A percentile compares a stretch with the other conserved stretches of the same genome.
phyloP scores from a whole-genome alignment of 2,888 invertebrate species.

The Agrochola lychnidis region DNA sequence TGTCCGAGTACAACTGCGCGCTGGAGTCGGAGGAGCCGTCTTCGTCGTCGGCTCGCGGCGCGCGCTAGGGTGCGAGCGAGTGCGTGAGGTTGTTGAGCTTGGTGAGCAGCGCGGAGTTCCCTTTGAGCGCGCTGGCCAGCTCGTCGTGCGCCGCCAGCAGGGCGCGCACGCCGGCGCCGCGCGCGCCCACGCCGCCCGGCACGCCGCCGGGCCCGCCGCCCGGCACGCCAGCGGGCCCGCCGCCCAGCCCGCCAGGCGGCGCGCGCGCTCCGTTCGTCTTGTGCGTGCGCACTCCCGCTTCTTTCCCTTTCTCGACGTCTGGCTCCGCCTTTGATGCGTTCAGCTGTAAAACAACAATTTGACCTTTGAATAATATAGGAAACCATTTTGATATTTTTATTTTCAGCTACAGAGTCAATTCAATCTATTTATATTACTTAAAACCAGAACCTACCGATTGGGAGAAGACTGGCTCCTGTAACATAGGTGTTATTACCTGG shows the following conservation, averaged over 20 bases:
- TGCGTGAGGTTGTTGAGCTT: slow-evolving; percentile 47
- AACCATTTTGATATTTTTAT: not conserved
- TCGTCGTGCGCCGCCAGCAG: slow-evolving; percentile 81
- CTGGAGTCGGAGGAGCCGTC: not conserved
- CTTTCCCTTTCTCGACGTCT: slow-evolving; percentile 1
- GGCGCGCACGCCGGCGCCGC: slow-evolving; percentile 79
- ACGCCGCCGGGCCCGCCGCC: slow-evolving; percentile 71
- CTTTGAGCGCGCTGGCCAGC: slow-evolving; percentile 64
- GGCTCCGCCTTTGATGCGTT: slow-evolving; percentile 37
- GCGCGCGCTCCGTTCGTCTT: slow-evolving; percentile 41
- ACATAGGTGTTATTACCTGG: too few relatives aligned
- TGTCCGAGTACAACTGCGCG: not conserved
- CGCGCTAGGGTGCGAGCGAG: slow-evolving; percentile 49
- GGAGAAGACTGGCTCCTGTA: too few relatives aligned
- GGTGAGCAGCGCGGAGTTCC: slow-evolving; percentile 50
- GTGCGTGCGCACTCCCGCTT: not conserved
- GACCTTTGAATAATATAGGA: not conserved
- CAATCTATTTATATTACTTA: not conserved
- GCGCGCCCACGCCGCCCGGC: slow-evolving; percentile 76
- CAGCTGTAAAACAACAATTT: slow-evolving; percentile 18
- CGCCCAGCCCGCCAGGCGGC: slow-evolving; percentile 67
- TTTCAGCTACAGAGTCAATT: not conserved
- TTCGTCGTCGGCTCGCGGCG: not conserved
- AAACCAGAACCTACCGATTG: too few relatives aligned
- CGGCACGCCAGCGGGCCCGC: slow-evolving; percentile 62